Evolutionary conservation across 1,140 invertebrate species (phyloP).

Genomic region (Belonocnema kinseyi): DNA sequence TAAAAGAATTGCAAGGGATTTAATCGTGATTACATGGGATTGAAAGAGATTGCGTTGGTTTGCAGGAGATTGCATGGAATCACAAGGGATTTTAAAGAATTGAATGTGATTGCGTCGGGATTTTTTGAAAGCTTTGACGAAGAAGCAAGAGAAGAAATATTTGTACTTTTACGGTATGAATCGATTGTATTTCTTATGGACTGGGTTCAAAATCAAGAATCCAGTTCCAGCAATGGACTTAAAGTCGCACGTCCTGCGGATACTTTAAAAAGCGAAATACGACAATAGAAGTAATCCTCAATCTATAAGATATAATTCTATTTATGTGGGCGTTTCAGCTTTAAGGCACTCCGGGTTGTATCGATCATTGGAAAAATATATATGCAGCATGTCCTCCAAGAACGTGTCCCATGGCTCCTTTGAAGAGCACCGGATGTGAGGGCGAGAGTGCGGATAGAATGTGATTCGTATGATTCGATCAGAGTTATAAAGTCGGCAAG

Average conservation of each 20-base stretch:
- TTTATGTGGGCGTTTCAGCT: conserved; percentile 2
- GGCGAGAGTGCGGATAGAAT: conserved; percentile 4
- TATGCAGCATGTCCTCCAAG: neutral
- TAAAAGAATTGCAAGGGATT: no score
- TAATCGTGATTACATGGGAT: no score
- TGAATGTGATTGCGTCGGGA: no score
- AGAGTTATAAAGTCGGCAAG: conserved; percentile 15
- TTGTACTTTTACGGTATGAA: neutral
- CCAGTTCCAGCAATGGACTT: neutral
- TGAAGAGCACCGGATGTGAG: neutral
- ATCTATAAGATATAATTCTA: conserved; percentile 10
- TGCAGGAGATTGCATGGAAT: no score
- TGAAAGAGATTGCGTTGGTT: no score
- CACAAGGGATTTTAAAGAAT: no score
- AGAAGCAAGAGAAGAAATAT: no score
- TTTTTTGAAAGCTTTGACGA: no score
- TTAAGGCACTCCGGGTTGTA: neutral
- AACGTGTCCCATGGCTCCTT: conserved; percentile 5
- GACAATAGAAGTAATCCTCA: neutral
- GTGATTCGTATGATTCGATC: conserved; percentile 12
- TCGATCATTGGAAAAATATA: neutral
- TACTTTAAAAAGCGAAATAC: conserved; percentile 12
- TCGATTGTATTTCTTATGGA: neutral
- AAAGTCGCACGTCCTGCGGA: neutral
- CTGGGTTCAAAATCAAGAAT: neutral